Percentiles rank a stretch among this genome's conserved stretches.
phyloP scores from a whole-genome alignment of 2,888 invertebrate species.

The Blastobasis adustella region DNA sequence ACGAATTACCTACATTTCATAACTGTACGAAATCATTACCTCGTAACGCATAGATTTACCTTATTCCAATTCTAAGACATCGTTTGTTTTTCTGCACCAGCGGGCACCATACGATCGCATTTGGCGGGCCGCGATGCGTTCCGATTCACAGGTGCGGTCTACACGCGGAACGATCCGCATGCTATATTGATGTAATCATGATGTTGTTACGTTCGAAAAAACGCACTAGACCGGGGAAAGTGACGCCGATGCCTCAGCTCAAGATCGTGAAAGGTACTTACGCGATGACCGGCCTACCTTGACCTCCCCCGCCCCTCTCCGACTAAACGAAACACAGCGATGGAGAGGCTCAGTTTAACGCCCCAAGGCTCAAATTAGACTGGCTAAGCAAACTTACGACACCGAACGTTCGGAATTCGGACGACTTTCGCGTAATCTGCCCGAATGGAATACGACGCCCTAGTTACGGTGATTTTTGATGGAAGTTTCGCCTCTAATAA shows the following conservation, averaged over 20 bases:
- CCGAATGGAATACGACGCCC: constrained; percentile 53
- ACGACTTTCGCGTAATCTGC: constrained; percentile 71
- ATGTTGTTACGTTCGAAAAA: constrained; percentile 66
- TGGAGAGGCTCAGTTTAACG: constrained; percentile 30
- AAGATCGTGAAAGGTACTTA: constrained; percentile 71
- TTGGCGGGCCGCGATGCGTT: constrained; percentile 18
- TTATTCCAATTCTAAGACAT: too few relatives aligned
- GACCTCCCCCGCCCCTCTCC: constrained; percentile 42
- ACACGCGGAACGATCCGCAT: constrained; percentile 58
- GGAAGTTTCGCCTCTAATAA: too few relatives aligned
- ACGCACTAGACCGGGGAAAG: constrained; percentile 69
- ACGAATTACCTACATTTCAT: too few relatives aligned
- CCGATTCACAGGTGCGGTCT: constrained; percentile 41
- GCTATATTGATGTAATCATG: constrained; percentile 68
- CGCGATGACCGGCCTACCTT: constrained; percentile 39
- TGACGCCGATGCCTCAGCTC: constrained; percentile 48
- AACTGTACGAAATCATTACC: too few relatives aligned
- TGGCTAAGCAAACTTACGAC: constrained; percentile 60
- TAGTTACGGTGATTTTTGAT: constrained; percentile 31
- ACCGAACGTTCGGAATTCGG: constrained; percentile 64
- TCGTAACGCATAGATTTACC: too few relatives aligned
- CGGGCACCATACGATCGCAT: too few relatives aligned
- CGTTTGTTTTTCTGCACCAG: too few relatives aligned
- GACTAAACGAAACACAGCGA: constrained; percentile 15
- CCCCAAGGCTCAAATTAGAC: constrained; percentile 36